Evolutionary conservation across 2,797 vertebrate genomes (phyloP).

Genomic region (Diceros bicornis): DNA sequence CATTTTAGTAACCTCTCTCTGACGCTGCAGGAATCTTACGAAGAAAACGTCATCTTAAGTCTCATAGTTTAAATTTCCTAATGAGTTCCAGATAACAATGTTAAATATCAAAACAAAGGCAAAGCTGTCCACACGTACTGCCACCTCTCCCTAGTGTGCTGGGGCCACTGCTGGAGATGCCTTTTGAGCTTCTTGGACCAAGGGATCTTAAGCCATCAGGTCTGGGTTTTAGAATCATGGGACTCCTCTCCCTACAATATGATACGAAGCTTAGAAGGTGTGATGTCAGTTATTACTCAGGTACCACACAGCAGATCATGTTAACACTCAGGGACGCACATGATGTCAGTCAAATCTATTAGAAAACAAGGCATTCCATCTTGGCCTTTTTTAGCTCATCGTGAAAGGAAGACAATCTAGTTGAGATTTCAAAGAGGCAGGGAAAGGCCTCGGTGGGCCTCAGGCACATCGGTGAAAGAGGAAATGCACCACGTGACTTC

Average conservation of each 20-base stretch:
- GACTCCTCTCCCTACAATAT: background rate
- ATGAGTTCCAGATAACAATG: background rate
- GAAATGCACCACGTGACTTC: accelerated
- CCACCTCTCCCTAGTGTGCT: too few relatives aligned
- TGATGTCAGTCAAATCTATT: background rate
- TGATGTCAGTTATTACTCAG: background rate
- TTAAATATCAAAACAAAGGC: background rate
- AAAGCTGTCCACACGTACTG: background rate
- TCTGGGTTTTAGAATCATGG: background rate
- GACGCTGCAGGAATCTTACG: background rate
- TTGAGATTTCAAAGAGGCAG: background rate
- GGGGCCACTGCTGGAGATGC: background rate
- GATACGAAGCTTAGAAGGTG: background rate
- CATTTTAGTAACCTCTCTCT: background rate
- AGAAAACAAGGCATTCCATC: background rate
- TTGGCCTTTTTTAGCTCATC: background rate
- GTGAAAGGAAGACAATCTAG: background rate
- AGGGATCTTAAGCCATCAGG: background rate
- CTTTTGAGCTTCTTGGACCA: background rate
- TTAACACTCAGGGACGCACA: accelerated
- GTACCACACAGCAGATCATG: accelerated
- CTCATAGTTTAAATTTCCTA: background rate
- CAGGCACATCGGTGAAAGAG: background rate
- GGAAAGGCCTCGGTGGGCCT: background rate
- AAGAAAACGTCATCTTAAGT: background rate